phyloP scores from a whole-genome alignment of 2,113 vertebrate species.

The Urocynchramus pylzowi region DNA sequence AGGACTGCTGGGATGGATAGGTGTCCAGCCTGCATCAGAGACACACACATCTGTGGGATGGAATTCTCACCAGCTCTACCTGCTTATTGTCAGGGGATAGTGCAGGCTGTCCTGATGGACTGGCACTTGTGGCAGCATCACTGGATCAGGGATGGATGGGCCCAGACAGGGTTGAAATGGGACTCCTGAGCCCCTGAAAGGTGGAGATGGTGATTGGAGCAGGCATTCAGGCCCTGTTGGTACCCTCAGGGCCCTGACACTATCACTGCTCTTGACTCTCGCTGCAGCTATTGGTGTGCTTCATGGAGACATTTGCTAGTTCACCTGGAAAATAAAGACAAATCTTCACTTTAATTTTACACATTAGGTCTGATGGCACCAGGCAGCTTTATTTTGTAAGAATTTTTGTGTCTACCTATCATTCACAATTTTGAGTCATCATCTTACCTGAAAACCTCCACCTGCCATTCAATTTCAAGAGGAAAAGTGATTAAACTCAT shows the following conservation, averaged over 20 bases:
- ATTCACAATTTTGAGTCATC: background rate
- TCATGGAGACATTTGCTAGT: background rate
- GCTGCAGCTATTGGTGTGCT: background rate
- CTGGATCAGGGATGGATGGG: background rate
- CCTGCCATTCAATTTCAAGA: background rate
- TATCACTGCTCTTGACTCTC: background rate
- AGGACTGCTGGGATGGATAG: background rate
- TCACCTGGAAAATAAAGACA: background rate
- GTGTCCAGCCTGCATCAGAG: accelerated
- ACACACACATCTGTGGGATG: accelerated
- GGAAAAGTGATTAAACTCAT: background rate
- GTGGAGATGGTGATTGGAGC: background rate
- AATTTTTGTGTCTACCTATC: background rate
- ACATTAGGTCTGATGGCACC: background rate
- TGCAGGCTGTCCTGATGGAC: accelerated
- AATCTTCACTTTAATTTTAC: background rate
- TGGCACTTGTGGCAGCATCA: background rate
- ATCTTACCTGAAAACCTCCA: background rate
- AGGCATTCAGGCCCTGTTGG: accelerated
- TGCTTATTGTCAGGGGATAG: background rate
- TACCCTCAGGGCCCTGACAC: background rate
- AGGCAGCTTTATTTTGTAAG: background rate
- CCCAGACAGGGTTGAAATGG: background rate
- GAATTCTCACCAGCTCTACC: background rate
- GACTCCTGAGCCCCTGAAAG: background rate